Conservation (phyloP, 2,797 vertebrate genomes). For the Centroberyx gerrardi region DNA sequence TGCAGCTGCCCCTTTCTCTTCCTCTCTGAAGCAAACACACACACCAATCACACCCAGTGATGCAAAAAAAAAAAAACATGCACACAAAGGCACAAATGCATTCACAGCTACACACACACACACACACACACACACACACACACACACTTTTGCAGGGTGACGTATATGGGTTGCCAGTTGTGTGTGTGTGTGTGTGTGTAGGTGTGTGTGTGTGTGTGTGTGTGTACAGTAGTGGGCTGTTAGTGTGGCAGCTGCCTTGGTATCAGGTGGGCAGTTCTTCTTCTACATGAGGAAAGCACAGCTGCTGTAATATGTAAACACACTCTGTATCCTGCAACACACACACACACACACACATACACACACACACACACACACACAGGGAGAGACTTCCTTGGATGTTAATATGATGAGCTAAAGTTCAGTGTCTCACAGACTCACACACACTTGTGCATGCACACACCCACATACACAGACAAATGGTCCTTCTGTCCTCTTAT, state of each 20-base stretch:
- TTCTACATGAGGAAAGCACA: conserved; percentile 66
- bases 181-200: conserved; percentile 39
- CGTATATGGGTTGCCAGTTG: conserved; percentile 3
- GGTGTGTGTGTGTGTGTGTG: conserved; percentile 43
- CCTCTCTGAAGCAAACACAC: conserved; percentile 66
- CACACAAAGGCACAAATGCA: neutral
- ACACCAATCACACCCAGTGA: conserved; percentile 16
- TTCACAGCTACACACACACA: conserved; percentile 35
- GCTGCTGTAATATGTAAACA: conserved; percentile 70
- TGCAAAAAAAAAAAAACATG: conserved; percentile 47
- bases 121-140: conserved; percentile 35
- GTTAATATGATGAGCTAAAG: conserved; percentile 48
- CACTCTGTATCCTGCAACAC: conserved; percentile 48
- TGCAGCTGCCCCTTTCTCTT: conserved; percentile 81
- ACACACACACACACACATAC: conserved; percentile 9
- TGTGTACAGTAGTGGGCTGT: conserved; percentile 33
- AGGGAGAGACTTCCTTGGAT: conserved; percentile 30
- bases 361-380: neutral
- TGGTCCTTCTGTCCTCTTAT: conserved; percentile 5
- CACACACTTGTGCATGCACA: conserved; percentile 26
- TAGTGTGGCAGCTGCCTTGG: conserved; percentile 73
- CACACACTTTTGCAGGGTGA: conserved; percentile 43
- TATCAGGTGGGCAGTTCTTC: conserved; percentile 75
- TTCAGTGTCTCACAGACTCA: conserved; percentile 24
- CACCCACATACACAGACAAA: conserved; percentile 32